These are phyloP conservation scores for Rhinolophus sinicus DNA, from an alignment of 2,113 vertebrate genomes.

Conservation along the genomic window DNA sequence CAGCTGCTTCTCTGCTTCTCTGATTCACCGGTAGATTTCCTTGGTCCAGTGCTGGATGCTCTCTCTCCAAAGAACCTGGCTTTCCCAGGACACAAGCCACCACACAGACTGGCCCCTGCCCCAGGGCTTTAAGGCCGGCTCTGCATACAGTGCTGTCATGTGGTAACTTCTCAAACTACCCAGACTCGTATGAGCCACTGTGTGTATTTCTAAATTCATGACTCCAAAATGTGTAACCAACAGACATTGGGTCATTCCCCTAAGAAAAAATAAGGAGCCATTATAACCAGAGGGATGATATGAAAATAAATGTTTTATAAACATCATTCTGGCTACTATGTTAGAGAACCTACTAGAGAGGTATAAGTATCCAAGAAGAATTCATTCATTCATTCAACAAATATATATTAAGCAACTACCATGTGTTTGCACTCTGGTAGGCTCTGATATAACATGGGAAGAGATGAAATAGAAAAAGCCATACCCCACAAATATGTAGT, in stretches of 20 bases:
- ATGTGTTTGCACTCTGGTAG: background rate
- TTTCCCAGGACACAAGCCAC: background rate
- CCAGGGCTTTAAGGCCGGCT: background rate
- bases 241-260: background rate
- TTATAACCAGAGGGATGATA: background rate
- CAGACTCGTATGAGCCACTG: background rate
- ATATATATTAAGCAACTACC: background rate
- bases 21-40: background rate
- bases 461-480: background rate
- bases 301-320: background rate
- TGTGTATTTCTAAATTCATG: background rate
- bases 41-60: background rate
- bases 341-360: background rate
- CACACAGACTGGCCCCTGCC: background rate
- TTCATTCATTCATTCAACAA: background rate
- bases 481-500: background rate
- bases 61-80: background rate
- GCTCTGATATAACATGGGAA: background rate
- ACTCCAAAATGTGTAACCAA: slow-evolving; percentile 21
- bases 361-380: background rate
- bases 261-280: background rate
- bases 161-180: background rate
- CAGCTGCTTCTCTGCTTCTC: background rate
- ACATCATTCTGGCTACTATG: background rate
- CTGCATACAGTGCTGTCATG: background rate